Percentiles rank a stretch among this genome's conserved stretches.
phyloP scores from a whole-genome alignment of 2,888 invertebrate genomes.

The Aphodius sticticus region DNA sequence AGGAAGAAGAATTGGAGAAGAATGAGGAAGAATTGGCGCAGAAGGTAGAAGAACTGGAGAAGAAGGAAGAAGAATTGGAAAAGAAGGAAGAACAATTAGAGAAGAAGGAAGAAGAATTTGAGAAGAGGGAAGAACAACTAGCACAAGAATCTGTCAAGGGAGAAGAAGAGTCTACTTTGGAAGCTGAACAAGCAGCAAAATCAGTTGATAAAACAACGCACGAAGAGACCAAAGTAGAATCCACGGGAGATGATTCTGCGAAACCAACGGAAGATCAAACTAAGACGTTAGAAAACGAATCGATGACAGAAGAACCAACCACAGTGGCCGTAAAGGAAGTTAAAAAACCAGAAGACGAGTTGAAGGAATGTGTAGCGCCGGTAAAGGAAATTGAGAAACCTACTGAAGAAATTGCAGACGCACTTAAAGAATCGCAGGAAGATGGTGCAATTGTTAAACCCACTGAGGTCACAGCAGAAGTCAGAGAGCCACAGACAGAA shows the following conservation, averaged over 20 bases:
- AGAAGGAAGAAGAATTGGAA: conserved; percentile 5
- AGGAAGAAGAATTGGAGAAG: conserved; percentile 8
- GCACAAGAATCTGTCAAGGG: not conserved
- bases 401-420: too few relatives aligned
- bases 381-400: not conserved
- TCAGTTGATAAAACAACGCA: not conserved
- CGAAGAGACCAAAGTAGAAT: not conserved
- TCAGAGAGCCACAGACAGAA: conserved; percentile 14
- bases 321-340: not conserved
- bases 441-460: not conserved
- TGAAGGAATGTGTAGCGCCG: too few relatives aligned
- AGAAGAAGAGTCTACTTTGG: not conserved
- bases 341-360: not conserved
- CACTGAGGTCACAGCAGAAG: not conserved
- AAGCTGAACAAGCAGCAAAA: not conserved
- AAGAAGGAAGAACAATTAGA: not conserved
- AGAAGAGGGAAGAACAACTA: not conserved
- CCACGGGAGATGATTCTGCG: not conserved
- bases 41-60: conserved; percentile 14
- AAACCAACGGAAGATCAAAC: not conserved
- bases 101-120: conserved; percentile 9
- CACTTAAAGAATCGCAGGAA: not conserved
- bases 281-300: too few relatives aligned
- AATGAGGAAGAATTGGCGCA: not conserved
- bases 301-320: not conserved